These are phyloP conservation scores for Lathamus discolor DNA, from an alignment of 2,113 vertebrate genomes.

Conservation along the genomic window DNA sequence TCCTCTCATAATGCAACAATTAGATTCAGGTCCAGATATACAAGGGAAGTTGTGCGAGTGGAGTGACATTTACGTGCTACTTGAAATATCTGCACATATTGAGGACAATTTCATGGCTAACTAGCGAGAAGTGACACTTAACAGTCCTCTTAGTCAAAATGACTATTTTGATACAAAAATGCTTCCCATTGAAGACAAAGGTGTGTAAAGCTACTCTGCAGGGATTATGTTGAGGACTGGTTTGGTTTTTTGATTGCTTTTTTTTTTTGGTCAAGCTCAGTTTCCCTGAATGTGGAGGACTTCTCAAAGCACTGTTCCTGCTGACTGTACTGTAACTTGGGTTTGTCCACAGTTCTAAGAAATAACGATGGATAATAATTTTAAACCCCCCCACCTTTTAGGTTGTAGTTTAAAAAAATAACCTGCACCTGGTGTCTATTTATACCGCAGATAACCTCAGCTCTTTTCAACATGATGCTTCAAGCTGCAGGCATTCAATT, in stretches of 20 bases:
- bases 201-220: not conserved
- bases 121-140: not conserved
- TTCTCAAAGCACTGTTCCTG: not conserved
- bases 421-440: not conserved
- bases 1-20: not conserved
- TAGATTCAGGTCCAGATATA: not conserved
- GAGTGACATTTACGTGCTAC: not conserved
- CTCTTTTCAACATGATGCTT: not conserved
- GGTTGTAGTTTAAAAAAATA: not conserved
- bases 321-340: not conserved
- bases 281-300: not conserved
- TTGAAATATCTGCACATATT: constrained; percentile 9
- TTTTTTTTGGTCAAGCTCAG: not conserved
- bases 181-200: not conserved
- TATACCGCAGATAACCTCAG: not conserved
- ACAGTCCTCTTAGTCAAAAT: not conserved
- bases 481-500: not conserved
- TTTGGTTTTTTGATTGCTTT: not conserved
- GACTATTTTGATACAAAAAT: not conserved
- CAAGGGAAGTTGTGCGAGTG: not conserved
- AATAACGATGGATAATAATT: not conserved
- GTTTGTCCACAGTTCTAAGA: not conserved
- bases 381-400: fast-evolving
- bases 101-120: not conserved
- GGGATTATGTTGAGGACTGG: not conserved